Percentiles rank a stretch among this genome's conserved stretches.
Conservation (phyloP, 2,888 invertebrate species). For the Horisme vitalbata region DNA sequence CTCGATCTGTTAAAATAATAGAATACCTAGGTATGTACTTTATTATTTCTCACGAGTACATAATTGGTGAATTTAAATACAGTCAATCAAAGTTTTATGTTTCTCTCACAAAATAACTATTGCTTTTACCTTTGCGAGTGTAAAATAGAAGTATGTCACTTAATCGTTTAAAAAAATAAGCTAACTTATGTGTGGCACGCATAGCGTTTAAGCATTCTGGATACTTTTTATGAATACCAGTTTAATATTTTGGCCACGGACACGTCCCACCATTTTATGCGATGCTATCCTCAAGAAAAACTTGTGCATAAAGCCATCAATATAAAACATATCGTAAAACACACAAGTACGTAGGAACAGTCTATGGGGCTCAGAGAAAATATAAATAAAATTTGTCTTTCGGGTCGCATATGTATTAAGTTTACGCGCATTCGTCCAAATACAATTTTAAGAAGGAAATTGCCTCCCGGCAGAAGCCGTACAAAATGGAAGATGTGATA, state of each 20-base stretch:
- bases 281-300: slow-evolving; percentile 20
- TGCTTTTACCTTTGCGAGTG: too few species aligned
- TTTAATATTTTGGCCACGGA: slow-evolving; percentile 23
- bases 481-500: slow-evolving; percentile 76
- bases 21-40: too few species aligned
- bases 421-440: slow-evolving; percentile 74
- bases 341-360: slow-evolving; percentile 42
- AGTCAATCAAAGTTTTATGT: too few species aligned
- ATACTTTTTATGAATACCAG: slow-evolving; percentile 25
- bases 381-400: slow-evolving; percentile 76
- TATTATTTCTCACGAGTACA: too few species aligned
- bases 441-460: slow-evolving; percentile 79
- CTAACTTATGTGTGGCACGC: too few species aligned
- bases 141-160: too few species aligned
- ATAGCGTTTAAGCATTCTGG: not conserved
- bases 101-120: too few species aligned
- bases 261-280: slow-evolving; percentile 19
- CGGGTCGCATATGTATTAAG: slow-evolving; percentile 73
- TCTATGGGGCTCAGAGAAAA: slow-evolving; percentile 49
- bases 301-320: slow-evolving; percentile 49
- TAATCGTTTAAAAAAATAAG: too few species aligned
- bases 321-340: slow-evolving; percentile 63
- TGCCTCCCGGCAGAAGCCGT: slow-evolving; percentile 68
- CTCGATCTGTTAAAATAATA: too few species aligned
- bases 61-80: too few species aligned